These are phyloP conservation scores for Hippocampus barbouri DNA, from an alignment of 2,113 vertebrate species.

Conservation along the genomic window DNA sequence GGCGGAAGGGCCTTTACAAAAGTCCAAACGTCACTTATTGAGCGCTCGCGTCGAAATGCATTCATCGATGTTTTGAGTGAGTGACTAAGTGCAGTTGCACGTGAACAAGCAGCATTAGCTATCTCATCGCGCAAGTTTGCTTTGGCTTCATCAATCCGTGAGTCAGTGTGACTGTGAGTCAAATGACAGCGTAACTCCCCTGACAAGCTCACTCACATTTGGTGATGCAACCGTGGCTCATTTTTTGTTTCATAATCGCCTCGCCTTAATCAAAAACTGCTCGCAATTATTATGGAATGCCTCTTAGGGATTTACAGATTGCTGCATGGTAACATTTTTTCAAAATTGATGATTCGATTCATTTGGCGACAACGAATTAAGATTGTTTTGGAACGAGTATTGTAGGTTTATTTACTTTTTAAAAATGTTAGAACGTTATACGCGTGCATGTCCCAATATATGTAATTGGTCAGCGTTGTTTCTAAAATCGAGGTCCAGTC, in stretches of 20 bases:
- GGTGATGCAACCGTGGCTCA: neutral
- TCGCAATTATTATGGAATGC: neutral
- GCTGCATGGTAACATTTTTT: too few species aligned
- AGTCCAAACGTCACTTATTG: neutral
- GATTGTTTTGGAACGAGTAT: neutral
- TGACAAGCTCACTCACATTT: neutral
- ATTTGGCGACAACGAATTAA: neutral
- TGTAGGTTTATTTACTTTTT: neutral
- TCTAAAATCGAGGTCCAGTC: neutral
- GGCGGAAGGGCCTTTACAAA: neutral
- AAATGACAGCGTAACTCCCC: constrained; percentile 15
- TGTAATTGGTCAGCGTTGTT: neutral
- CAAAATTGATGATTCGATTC: too few species aligned
- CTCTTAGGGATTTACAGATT: neutral
- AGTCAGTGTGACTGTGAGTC: constrained; percentile 26
- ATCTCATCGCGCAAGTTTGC: neutral
- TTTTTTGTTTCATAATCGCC: neutral
- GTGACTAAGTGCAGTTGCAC: neutral
- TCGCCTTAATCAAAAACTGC: neutral
- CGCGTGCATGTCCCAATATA: neutral
- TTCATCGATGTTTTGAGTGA: neutral
- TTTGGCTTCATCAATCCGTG: constrained; percentile 18
- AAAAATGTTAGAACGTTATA: too few species aligned
- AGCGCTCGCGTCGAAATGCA: neutral
- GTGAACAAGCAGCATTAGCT: neutral